These are phyloP conservation scores for Mus spretus DNA, from an alignment of 2,797 vertebrate genomes.

Conservation along the genomic window DNA sequence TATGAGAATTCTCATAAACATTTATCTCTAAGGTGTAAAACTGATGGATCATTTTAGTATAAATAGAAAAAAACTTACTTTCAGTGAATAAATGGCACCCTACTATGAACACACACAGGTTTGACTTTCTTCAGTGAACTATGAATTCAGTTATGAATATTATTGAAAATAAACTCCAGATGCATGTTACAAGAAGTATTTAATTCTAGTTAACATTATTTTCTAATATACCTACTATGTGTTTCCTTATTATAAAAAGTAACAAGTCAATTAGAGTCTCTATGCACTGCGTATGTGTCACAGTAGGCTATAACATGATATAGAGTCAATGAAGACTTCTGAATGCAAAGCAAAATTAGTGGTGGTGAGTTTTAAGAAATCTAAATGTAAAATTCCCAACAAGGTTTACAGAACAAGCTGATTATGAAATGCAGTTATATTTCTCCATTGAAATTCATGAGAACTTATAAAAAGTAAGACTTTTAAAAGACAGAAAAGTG, in stretches of 20 bases:
- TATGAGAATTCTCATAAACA: neutral
- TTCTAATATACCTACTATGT: neutral
- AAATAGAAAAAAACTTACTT: neutral
- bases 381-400: neutral
- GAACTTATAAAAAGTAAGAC: neutral
- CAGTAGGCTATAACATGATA: neutral
- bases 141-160: neutral
- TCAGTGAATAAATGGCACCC: neutral
- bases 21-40: neutral
- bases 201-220: neutral
- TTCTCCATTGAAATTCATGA: constrained; percentile 23
- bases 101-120: neutral
- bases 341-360: neutral
- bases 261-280: neutral
- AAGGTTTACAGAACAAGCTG: neutral
- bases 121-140: constrained; percentile 3
- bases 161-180: neutral
- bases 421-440: constrained; percentile 32
- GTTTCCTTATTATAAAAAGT: neutral
- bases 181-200: neutral
- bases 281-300: neutral
- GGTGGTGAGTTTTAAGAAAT: neutral
- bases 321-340: neutral
- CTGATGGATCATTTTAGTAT: neutral
- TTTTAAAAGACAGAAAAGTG: constrained; percentile 33